A percentile compares a stretch with the other conserved stretches of the same genome.
These are phyloP conservation scores for Elysia chlorotica DNA, from an alignment of 1,140 invertebrate species.

Conservation along the genomic window DNA sequence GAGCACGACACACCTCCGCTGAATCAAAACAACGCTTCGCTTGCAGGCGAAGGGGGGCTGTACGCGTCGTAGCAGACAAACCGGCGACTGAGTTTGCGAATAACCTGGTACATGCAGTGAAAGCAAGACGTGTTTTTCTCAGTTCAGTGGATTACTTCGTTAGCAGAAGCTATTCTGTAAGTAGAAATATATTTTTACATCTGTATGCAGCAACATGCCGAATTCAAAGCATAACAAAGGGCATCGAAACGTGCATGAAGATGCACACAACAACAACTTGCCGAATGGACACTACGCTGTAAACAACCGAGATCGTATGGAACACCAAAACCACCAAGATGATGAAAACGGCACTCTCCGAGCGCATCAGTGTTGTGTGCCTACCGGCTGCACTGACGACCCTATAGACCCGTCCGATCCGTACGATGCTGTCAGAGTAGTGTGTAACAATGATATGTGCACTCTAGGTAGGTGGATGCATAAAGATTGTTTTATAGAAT, in stretches of 20 bases:
- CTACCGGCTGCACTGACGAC: constrained; percentile 53
- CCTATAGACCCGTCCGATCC: constrained; percentile 76
- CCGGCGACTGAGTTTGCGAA: background rate
- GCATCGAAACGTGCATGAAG: constrained; percentile 39
- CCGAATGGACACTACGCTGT: background rate
- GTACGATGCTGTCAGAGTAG: constrained; percentile 78
- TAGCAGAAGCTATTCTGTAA: background rate
- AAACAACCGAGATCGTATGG: constrained; percentile 1
- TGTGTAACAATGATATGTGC: constrained; percentile 94
- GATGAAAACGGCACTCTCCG: constrained; percentile 30
- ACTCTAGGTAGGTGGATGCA: constrained; percentile 89
- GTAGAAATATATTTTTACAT: background rate
- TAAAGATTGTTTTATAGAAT: constrained; percentile 90
- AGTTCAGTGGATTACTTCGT: background rate
- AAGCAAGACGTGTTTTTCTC: background rate
- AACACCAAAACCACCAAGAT: constrained; percentile 20
- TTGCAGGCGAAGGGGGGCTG: no score
- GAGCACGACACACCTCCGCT: constrained; percentile 26
- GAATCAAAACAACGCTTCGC: constrained; percentile 5
- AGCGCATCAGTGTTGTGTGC: constrained; percentile 45
- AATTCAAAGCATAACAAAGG: constrained; percentile 45
- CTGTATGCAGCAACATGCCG: constrained; percentile 35
- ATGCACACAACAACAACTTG: constrained; percentile 44
- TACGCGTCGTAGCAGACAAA: no score
- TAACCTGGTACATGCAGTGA: background rate